A percentile compares a stretch with the other conserved stretches of the same genome.
These are phyloP conservation scores for Idaea biselata DNA, from an alignment of 2,888 invertebrate species.

Conservation along the genomic window DNA sequence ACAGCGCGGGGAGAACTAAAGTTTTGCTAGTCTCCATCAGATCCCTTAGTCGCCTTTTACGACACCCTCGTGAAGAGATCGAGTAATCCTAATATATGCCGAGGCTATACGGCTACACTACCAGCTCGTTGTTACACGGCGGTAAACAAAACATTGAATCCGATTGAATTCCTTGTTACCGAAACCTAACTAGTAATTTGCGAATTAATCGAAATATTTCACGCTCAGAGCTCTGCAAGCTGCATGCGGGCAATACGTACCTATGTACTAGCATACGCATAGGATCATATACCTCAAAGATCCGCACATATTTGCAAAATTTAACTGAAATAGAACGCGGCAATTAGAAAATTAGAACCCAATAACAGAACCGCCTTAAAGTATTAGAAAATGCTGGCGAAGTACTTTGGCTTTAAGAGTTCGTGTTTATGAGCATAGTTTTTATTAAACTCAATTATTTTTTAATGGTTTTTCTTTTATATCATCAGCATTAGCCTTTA, in stretches of 20 bases:
- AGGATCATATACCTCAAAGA: slow-evolving; percentile 10
- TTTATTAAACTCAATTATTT: too few species aligned
- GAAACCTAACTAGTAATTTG: neutral
- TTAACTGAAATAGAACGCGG: slow-evolving; percentile 21
- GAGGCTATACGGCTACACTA: neutral
- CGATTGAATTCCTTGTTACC: neutral
- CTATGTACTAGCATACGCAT: neutral
- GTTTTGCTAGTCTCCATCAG: too few species aligned
- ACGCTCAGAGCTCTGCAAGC: neutral
- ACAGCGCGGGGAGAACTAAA: too few species aligned
- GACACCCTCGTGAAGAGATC: too few species aligned
- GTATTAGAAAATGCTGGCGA: slow-evolving; percentile 10
- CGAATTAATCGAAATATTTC: neutral
- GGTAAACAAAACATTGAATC: neutral
- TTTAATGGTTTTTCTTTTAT: too few species aligned
- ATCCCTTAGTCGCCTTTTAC: too few species aligned
- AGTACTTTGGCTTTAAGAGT: too few species aligned
- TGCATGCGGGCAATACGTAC: neutral
- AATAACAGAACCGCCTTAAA: slow-evolving; percentile 22
- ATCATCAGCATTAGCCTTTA: too few species aligned
- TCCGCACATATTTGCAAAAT: slow-evolving; percentile 21
- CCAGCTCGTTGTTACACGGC: neutral
- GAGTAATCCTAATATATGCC: too few species aligned
- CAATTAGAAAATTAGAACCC: slow-evolving; percentile 25
- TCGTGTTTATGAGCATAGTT: too few species aligned